These are phyloP conservation scores for Acanthisitta chloris DNA, from an alignment of 2,113 vertebrate genomes.

Conservation along the genomic window DNA sequence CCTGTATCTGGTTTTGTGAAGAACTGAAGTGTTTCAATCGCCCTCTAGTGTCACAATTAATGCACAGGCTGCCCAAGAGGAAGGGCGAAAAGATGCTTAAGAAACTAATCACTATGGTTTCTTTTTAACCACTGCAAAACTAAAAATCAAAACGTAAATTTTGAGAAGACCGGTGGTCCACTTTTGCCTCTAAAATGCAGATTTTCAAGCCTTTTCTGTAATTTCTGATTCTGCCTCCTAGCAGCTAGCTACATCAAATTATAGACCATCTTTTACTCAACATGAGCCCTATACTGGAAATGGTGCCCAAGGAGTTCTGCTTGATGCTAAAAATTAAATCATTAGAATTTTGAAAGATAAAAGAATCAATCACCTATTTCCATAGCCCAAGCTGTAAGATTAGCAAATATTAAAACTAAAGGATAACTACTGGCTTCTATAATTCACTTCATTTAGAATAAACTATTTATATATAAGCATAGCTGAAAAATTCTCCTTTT, in stretches of 20 bases:
- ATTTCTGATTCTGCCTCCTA: background rate
- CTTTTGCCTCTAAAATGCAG: background rate
- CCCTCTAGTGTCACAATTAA: slow-evolving; percentile 45
- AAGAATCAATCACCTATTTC: background rate
- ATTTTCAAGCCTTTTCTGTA: background rate
- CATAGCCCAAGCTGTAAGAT: background rate
- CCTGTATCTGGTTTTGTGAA: background rate
- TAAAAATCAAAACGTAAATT: background rate
- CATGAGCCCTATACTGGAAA: background rate
- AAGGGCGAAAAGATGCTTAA: background rate
- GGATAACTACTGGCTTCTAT: background rate
- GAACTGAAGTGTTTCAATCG: background rate
- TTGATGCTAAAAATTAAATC: background rate
- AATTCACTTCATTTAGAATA: background rate
- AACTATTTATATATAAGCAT: background rate
- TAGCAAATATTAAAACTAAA: background rate
- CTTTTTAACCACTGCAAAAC: background rate
- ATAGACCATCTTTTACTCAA: background rate
- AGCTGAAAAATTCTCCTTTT: background rate
- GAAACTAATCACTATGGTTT: background rate
- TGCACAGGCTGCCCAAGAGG: background rate
- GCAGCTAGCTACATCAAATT: background rate
- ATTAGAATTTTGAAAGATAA: background rate
- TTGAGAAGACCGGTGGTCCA: background rate
- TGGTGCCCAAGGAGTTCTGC: background rate